Base-by-base conservation (phyloP, 2,888 invertebrate species). In the Eretmocerus hayati region DNA sequence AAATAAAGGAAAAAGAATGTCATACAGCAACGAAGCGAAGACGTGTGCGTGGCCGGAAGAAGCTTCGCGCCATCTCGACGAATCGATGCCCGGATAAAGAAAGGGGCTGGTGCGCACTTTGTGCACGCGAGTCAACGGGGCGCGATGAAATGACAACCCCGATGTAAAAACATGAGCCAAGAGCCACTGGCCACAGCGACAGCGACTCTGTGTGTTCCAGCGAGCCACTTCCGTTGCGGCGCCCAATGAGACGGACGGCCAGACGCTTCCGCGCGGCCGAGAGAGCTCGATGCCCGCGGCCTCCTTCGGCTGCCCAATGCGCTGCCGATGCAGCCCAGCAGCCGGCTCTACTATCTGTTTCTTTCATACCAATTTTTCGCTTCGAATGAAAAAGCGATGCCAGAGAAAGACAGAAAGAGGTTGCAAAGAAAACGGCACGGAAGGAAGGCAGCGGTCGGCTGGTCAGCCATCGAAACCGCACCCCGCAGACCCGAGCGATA, bases 101-200 rank as follows among this genome's bases (percentile, higher is more conserved):
- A 16, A 31, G 6, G 38, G 39, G 60, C 58, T 58, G 59, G 59
- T 58, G 59, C 60, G 61, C 59, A 62, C 58, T 62, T 63, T 62
- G 62, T 63, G 22, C 9, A 13, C 52, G 54, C 43, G 46, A 61
- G 56, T 62, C 66, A 70, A 64, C 68, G 65, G 62, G 64, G 67
- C 70, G 65, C 65, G 62, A 68, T 69, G 62, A 68, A 68, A 67
- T 69, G 69, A 69, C 69, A 69, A 70, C 69, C 67, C 65, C 67
- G 65, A 71, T 71, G 71, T 71, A 71, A 70, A 71, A 71, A 71
- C 71, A 71, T 71, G 69, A 71, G n/a, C n/a, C n/a, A n/a, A n/a
- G 71, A 63, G 67, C 23, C 31, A n/a, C n/a, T 35, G 15, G 42
- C 33, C 15, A 15, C 5, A 5, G 33, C 5, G 8, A 9, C n/a